Percentiles rank a stretch among this genome's conserved stretches.
Conservation (phyloP, 2,113 vertebrate genomes). For the Caracal caracal region DNA sequence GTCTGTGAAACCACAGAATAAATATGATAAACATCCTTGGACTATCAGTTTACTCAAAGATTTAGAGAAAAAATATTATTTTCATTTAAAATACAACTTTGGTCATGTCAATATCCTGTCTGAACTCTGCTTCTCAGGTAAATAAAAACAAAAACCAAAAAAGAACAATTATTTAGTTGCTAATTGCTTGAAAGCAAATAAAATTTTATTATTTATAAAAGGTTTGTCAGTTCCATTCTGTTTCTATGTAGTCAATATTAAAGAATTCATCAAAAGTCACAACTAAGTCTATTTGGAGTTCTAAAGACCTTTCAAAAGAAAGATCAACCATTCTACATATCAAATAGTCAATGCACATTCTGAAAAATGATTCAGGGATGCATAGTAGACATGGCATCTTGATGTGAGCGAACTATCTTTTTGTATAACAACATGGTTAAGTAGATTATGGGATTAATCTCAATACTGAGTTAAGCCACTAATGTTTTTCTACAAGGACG, state of each 20-base stretch:
- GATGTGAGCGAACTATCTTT: not conserved
- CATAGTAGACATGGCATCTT: not conserved
- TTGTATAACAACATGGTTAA: not conserved
- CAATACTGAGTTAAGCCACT: not conserved
- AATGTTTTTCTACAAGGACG: not conserved
- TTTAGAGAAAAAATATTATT: conserved; percentile 21
- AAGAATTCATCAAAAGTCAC: conserved; percentile 4
- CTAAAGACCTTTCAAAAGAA: not conserved
- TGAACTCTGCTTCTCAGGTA: not conserved
- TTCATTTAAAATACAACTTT: not conserved
- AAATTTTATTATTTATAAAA: conserved; percentile 36
- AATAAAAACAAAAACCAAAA: not conserved
- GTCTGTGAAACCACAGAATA: conserved; percentile 1
- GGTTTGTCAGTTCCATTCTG: not conserved
- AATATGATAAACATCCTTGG: not conserved
- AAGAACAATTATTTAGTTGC: not conserved
- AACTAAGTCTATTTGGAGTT: not conserved
- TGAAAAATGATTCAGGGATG: not conserved
- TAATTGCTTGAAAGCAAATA: conserved; percentile 51
- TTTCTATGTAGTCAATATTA: not conserved
- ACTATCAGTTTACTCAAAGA: conserved; percentile 2
- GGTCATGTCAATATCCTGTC: not conserved
- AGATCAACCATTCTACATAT: not conserved
- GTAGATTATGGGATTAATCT: not conserved
- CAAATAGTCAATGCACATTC: not conserved